phyloP scores from a whole-genome alignment of 30 jellyfish, hydroid and myxozoan species.

The Morbakka virulenta region DNA sequence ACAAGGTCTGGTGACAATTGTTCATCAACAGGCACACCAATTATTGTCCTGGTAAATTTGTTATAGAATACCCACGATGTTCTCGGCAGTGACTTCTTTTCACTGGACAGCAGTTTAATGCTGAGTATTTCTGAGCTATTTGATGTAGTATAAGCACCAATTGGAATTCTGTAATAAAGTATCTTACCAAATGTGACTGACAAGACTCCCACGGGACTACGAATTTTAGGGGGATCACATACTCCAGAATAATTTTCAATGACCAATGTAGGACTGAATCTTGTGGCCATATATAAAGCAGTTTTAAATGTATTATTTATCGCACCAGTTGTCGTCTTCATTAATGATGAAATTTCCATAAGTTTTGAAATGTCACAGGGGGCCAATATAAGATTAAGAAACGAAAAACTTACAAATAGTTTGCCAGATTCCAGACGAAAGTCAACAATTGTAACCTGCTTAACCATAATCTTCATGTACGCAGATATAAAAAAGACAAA shows the following conservation, averaged over 20 bases:
- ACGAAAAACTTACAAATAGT: slow-evolving; percentile 37
- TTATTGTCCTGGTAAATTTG: slow-evolving; percentile 40
- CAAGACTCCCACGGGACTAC: slow-evolving; percentile 55
- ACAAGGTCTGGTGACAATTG: not conserved
- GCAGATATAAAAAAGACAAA: too few relatives aligned
- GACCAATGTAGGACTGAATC: slow-evolving; percentile 16
- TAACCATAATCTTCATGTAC: too few relatives aligned
- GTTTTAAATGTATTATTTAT: not conserved
- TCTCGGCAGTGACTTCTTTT: slow-evolving; percentile 35
- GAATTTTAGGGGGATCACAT: slow-evolving; percentile 64
- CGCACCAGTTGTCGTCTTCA: slow-evolving; percentile 19
- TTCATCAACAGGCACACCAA: slow-evolving; percentile 54
- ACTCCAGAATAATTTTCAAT: slow-evolving; percentile 17
- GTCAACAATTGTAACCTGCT: too few relatives aligned
- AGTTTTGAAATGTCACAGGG: slow-evolving; percentile 42
- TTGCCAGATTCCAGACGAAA: too few relatives aligned
- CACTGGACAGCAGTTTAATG: slow-evolving; percentile 2
- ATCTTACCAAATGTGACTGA: slow-evolving; percentile 47
- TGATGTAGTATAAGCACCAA: slow-evolving; percentile 43
- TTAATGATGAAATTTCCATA: slow-evolving; percentile 2
- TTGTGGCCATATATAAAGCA: slow-evolving; percentile 9
- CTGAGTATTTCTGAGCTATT: slow-evolving; percentile 34
- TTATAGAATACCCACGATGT: slow-evolving; percentile 66
- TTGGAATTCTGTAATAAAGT: slow-evolving; percentile 45
- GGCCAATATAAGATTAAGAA: not conserved